Percentiles rank a stretch among this genome's conserved stretches.
These are phyloP conservation scores for Cromileptes altivelis DNA, from an alignment of 2,113 vertebrate species.

Conservation along the genomic window DNA sequence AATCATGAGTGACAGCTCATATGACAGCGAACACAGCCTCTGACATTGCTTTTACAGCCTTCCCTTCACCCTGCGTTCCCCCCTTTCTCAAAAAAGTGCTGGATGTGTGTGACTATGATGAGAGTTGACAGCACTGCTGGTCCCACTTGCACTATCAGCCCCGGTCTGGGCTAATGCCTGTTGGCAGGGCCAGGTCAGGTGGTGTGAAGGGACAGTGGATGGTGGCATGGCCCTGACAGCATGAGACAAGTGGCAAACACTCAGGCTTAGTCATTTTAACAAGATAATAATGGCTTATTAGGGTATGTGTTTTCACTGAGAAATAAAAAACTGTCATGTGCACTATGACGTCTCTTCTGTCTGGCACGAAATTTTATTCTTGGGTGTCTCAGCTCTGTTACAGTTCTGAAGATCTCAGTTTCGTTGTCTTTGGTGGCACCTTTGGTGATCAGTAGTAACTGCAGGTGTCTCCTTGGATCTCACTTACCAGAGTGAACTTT, in stretches of 20 bases:
- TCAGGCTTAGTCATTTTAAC: background rate
- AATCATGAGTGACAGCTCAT: slow-evolving; percentile 10
- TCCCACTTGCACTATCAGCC: slow-evolving; percentile 43
- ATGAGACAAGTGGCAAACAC: background rate
- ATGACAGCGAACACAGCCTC: background rate
- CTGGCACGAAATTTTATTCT: background rate
- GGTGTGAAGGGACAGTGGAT: slow-evolving; percentile 4
- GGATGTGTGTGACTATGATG: slow-evolving; percentile 53
- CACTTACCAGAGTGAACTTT: too few relatives aligned
- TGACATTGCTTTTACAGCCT: slow-evolving; percentile 18
- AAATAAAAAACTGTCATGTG: slow-evolving; percentile 1
- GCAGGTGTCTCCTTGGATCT: too few relatives aligned
- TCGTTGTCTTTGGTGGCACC: too few relatives aligned
- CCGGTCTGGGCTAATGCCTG: slow-evolving; percentile 46
- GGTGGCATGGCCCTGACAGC: slow-evolving; percentile 13
- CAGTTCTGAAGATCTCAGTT: too few relatives aligned
- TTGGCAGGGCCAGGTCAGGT: slow-evolving; percentile 64
- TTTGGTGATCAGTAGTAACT: too few relatives aligned
- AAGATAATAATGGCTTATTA: background rate
- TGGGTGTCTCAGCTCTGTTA: background rate
- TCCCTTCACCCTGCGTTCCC: background rate
- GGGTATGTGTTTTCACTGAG: background rate
- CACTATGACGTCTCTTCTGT: background rate
- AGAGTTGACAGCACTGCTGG: slow-evolving; percentile 54
- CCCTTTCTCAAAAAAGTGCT: slow-evolving; percentile 33